phyloP scores from a whole-genome alignment of 2,888 invertebrate species.

The Trachelus iudaicus region DNA sequence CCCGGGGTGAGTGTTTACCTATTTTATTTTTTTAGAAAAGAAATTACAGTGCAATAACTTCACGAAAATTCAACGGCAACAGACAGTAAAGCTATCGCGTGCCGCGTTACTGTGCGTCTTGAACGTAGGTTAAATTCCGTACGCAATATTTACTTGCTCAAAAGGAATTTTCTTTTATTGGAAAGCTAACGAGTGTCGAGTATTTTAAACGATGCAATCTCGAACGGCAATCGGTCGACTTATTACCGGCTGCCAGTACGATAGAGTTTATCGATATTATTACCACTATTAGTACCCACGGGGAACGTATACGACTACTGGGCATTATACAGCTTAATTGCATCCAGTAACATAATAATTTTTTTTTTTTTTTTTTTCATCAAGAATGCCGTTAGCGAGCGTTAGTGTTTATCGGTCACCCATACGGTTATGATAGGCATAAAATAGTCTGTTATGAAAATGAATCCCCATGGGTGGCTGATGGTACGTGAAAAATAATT shows the following conservation, averaged over 20 bases:
- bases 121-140: too few relatives aligned
- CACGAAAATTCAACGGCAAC: not conserved
- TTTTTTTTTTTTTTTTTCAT: not conserved
- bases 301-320: not conserved
- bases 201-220: not conserved
- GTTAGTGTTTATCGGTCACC: not conserved
- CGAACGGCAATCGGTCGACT: not conserved
- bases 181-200: not conserved
- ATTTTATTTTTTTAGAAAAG: not conserved
- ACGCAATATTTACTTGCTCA: too few relatives aligned
- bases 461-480: not conserved
- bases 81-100: too few relatives aligned
- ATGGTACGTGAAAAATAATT: not conserved
- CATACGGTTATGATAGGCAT: not conserved
- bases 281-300: not conserved
- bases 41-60: not conserved
- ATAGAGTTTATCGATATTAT: not conserved
- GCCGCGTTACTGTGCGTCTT: too few relatives aligned
- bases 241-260: not conserved
- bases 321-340: not conserved
- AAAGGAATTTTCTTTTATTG: not conserved
- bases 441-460: not conserved
- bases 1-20: conserved; percentile 48
- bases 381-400: not conserved
- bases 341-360: not conserved